A percentile compares a stretch with the other conserved stretches of the same genome.
These are phyloP conservation scores for Gambusia holbrooki DNA, from an alignment of 2,113 vertebrate genomes.

Conservation along the genomic window DNA sequence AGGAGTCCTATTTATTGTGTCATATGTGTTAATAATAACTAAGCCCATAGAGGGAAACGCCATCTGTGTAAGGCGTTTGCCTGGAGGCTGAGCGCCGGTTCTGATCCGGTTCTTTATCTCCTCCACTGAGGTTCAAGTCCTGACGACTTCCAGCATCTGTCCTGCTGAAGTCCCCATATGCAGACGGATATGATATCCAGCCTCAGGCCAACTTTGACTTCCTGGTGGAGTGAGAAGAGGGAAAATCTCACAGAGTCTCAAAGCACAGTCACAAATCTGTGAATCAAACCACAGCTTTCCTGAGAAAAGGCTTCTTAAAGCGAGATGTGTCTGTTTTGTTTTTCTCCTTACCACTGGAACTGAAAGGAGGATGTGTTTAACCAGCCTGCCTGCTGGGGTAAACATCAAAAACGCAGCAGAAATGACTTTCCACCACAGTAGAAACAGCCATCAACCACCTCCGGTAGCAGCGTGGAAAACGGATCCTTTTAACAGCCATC, in stretches of 20 bases:
- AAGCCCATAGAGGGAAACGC: background rate
- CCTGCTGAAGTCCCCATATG: conserved; percentile 31
- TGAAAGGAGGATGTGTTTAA: conserved; percentile 2
- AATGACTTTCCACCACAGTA: background rate
- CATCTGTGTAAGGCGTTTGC: background rate
- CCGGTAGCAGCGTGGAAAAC: background rate
- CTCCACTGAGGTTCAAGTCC: conserved; percentile 15
- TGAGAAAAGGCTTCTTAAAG: background rate
- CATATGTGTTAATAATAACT: background rate
- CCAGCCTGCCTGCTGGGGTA: background rate
- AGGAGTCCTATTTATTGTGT: background rate
- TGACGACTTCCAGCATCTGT: conserved; percentile 37
- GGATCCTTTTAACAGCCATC: conserved; percentile 6
- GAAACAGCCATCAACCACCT: background rate
- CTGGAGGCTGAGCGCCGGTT: conserved; percentile 10
- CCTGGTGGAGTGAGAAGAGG: background rate
- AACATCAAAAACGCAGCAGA: conserved; percentile 16
- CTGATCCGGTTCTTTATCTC: conserved; percentile 5
- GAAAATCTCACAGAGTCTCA: background rate
- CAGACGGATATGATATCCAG: conserved; percentile 3
- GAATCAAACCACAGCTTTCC: background rate
- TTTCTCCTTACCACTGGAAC: background rate
- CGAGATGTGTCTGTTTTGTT: background rate
- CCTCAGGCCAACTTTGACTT: conserved; percentile 23
- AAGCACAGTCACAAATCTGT: conserved; percentile 10